Evolutionary conservation across 2,113 vertebrate species (phyloP), one percentile per base, ranked within the genome.

Genomic region (Mungos mungo): DNA sequence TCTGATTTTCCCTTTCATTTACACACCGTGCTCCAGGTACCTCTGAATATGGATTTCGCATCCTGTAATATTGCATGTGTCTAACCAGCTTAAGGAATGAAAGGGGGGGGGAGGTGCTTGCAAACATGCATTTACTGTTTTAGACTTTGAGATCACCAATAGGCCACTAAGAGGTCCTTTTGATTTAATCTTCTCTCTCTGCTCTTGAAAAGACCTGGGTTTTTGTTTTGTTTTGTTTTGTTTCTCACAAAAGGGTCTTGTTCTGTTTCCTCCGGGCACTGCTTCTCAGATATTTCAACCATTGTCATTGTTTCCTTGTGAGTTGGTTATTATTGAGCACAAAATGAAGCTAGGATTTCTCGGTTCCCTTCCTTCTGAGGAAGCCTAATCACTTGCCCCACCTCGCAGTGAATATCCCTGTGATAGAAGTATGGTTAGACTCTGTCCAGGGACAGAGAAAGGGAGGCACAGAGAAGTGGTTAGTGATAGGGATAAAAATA

Each of bases 341-440:
- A 88, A 90, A 97, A 97, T 90, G 88, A 97, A 97, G 57, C 47
- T n/a, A 94, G 14, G 50, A 96, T 97, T 63, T 97, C 82, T 96
- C 54, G 35, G 41, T 81, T 14, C 79, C 84, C 29, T 95, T 96
- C 74, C 83, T 90, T 96, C 65, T 83, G 16, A 74, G 23, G 21
- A 45, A 31, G 41, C 31, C 60, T 96, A 97, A 96, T 87, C 83
- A 95, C n/a, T 97, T 96, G 57, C 16, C 65, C 52, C 57, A 89
- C 41, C 68, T 92, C 50, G 76, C 68, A 92, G n/a, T 50, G 84
- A 96, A 92, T 86, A 90, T 92, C 14, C 50, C 11, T 93, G 41
- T 57, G 69, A 92, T 7, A 96, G 33, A 89, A 92, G 63, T 90
- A 35, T 81, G n/a, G 1, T 84, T 96, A 35, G 69, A 84, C 57